Evolutionary conservation across 2,113 vertebrate species (phyloP).

Genomic region (Microcebus lehilahytsara): DNA sequence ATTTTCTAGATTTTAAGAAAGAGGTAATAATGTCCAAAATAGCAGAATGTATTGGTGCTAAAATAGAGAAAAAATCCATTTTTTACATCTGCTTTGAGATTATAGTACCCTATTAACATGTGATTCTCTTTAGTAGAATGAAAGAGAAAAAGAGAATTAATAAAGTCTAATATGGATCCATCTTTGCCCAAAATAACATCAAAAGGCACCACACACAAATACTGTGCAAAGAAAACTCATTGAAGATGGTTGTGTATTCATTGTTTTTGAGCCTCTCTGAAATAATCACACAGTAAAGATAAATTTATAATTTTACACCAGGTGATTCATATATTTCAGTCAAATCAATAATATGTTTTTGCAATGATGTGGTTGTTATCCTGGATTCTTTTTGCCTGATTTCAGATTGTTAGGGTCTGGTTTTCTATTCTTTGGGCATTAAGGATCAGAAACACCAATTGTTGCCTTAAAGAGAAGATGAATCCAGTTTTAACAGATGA

Average conservation of each 20-base stretch:
- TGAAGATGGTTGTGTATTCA: neutral
- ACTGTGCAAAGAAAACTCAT: neutral
- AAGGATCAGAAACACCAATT: neutral
- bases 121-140: neutral
- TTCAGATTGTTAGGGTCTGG: neutral
- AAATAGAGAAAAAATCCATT: neutral
- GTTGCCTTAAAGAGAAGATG: neutral
- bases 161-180: neutral
- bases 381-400: neutral
- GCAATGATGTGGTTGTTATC: neutral
- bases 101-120: neutral
- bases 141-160: neutral
- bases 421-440: neutral
- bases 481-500: neutral
- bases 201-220: neutral
- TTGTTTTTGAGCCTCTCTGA: slow-evolving; percentile 16
- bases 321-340: neutral
- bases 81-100: neutral
- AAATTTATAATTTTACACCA: neutral
- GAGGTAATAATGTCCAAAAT: neutral
- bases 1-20: slow-evolving; percentile 19
- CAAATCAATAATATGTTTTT: neutral
- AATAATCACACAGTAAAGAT: neutral
- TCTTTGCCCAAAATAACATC: neutral
- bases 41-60: neutral